These are phyloP conservation scores for Pantherophis alleghaniensis DNA, from an alignment of 2,797 vertebrate species.

Conservation along the genomic window DNA sequence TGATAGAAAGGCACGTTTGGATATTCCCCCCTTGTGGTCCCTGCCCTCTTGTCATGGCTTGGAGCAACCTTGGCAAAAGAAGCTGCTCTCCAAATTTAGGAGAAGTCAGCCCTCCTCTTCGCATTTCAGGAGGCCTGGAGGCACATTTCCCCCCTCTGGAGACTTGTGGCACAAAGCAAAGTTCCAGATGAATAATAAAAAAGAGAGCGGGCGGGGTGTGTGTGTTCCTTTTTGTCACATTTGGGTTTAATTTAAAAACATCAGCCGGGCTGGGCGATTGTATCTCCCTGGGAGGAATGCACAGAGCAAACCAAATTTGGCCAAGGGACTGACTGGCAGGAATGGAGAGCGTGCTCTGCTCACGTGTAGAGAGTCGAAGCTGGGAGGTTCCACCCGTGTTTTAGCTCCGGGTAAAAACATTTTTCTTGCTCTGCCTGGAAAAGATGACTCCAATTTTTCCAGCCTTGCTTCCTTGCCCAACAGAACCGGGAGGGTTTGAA, in stretches of 20 bases:
- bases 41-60: accelerated
- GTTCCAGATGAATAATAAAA: too few relatives aligned
- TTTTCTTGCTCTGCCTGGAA: too few relatives aligned
- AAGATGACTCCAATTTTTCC: neutral
- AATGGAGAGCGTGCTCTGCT: neutral
- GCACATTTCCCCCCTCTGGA: too few relatives aligned
- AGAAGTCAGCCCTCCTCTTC: neutral
- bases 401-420: neutral
- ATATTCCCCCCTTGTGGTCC: neutral
- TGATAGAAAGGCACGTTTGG: too few relatives aligned
- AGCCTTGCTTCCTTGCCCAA: neutral
- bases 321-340: neutral
- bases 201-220: too few relatives aligned
- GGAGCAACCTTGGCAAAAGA: neutral
- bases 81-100: neutral
- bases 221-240: neutral
- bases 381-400: neutral
- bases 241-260: conserved; percentile 2
- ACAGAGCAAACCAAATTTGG: neutral
- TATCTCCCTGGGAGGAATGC: neutral
- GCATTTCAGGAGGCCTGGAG: too few relatives aligned
- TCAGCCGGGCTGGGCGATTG: neutral
- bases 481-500: too few relatives aligned
- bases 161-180: neutral
- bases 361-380: too few relatives aligned